phyloP scores from a whole-genome alignment of 2,797 vertebrate genomes.

The Sciurus vulgaris region DNA sequence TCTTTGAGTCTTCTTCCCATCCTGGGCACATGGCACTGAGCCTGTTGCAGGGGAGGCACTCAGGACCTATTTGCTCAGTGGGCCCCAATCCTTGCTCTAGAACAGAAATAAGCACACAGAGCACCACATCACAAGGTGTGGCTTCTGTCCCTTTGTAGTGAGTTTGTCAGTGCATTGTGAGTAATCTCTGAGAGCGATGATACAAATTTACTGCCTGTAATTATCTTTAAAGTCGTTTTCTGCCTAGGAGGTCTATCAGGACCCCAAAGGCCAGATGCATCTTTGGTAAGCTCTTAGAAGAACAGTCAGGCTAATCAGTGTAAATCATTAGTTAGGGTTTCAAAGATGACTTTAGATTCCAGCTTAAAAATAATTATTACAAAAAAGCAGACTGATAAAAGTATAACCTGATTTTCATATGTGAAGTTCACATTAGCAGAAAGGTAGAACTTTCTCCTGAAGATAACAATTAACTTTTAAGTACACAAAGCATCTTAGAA shows the following conservation, averaged over 20 bases:
- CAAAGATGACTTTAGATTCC: not conserved
- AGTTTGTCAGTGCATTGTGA: not conserved
- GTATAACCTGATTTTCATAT: not conserved
- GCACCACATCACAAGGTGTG: not conserved
- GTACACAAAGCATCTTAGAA: not conserved
- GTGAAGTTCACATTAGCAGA: not conserved
- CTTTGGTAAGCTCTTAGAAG: not conserved
- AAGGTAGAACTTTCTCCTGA: not conserved
- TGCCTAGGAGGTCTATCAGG: not conserved
- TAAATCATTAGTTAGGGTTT: not conserved
- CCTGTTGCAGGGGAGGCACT: not conserved
- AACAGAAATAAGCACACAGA: not conserved
- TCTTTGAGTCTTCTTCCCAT: not conserved
- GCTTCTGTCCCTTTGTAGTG: not conserved
- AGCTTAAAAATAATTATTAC: not conserved
- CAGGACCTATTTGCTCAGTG: not conserved
- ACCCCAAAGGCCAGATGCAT: not conserved
- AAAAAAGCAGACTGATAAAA: not conserved
- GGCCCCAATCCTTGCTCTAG: not conserved
- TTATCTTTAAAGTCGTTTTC: not conserved
- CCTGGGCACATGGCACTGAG: rapidly evolving
- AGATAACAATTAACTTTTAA: constrained; percentile 15
- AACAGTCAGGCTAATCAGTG: not conserved
- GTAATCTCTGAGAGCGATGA: not conserved
- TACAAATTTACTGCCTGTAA: not conserved